Percentiles rank a stretch among this genome's conserved stretches.
These are phyloP conservation scores for Scleropages formosus DNA, from an alignment of 2,797 vertebrate species.

Conservation along the genomic window DNA sequence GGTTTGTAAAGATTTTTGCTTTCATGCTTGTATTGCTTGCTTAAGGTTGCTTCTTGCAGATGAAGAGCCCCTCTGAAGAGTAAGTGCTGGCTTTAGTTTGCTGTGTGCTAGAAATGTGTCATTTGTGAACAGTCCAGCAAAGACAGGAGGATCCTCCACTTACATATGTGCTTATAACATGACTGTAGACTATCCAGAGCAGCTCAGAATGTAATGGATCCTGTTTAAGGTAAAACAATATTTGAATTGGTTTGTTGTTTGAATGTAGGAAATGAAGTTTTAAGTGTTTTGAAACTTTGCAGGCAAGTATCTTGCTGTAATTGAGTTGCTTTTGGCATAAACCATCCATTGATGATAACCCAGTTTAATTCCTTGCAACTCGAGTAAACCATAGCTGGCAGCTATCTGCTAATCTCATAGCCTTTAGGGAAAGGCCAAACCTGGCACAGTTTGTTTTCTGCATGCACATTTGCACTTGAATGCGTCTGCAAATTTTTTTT, in stretches of 20 bases:
- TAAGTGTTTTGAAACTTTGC: not conserved
- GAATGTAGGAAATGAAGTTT: too few relatives aligned
- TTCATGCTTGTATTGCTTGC: constrained; percentile 2
- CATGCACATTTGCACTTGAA: not conserved
- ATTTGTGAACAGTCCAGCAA: not conserved
- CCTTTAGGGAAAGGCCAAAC: not conserved
- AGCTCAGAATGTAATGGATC: not conserved
- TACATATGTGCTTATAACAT: not conserved
- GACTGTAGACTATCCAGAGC: not conserved
- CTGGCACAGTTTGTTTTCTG: not conserved
- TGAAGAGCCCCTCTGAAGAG: not conserved
- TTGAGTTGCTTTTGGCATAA: not conserved
- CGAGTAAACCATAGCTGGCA: not conserved
- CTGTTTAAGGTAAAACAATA: not conserved
- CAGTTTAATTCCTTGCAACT: not conserved
- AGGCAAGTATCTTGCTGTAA: not conserved
- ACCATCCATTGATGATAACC: too few relatives aligned
- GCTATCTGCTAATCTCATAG: too few relatives aligned
- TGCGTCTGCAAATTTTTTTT: not conserved
- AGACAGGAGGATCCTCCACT: not conserved
- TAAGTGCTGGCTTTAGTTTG: constrained; percentile 11
- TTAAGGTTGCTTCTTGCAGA: not conserved
- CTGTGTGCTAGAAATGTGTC: not conserved
- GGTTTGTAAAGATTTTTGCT: constrained; percentile 31
- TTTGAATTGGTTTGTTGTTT: too few relatives aligned